phyloP scores from a whole-genome alignment of 2,888 invertebrate species.

The Caenorhabditis macrosperma region DNA sequence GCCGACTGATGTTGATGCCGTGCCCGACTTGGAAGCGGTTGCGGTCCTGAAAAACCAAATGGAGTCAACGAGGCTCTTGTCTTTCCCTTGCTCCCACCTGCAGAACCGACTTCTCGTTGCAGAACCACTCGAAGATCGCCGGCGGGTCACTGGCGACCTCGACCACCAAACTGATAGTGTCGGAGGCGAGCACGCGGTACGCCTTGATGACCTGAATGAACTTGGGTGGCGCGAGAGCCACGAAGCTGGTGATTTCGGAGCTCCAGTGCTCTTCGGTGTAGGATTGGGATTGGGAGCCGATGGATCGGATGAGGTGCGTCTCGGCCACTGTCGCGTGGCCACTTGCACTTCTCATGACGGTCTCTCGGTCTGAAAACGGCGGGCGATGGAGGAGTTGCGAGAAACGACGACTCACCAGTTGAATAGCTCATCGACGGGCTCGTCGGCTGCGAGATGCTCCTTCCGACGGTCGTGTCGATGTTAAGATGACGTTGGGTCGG shows the following conservation, averaged over 20 bases:
- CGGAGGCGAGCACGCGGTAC: slow-evolving; percentile 75
- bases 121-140: slow-evolving; percentile 74
- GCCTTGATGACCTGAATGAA: slow-evolving; percentile 80
- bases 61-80: too few species aligned
- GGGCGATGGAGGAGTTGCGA: not conserved
- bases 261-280: slow-evolving; percentile 79
- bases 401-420: slow-evolving; percentile 38
- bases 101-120: slow-evolving; percentile 77
- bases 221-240: slow-evolving; percentile 78
- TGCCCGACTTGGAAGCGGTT: slow-evolving; percentile 74
- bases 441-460: slow-evolving; percentile 51
- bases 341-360: slow-evolving; percentile 67
- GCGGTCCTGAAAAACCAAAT: slow-evolving; percentile 65
- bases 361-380: slow-evolving; percentile 74
- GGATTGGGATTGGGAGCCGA: slow-evolving; percentile 69
- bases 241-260: slow-evolving; percentile 79
- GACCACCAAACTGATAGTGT: slow-evolving; percentile 78
- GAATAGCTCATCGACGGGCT: slow-evolving; percentile 61
- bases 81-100: slow-evolving; percentile 55
- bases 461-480: slow-evolving; percentile 46
- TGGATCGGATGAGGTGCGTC: slow-evolving; percentile 67
- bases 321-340: slow-evolving; percentile 70
- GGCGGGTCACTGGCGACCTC: slow-evolving; percentile 77
- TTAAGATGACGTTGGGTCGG: slow-evolving; percentile 53
- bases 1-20: slow-evolving; percentile 75